Base-by-base conservation (phyloP, 2,797 vertebrate genomes). In the Galaxias olidus region DNA sequence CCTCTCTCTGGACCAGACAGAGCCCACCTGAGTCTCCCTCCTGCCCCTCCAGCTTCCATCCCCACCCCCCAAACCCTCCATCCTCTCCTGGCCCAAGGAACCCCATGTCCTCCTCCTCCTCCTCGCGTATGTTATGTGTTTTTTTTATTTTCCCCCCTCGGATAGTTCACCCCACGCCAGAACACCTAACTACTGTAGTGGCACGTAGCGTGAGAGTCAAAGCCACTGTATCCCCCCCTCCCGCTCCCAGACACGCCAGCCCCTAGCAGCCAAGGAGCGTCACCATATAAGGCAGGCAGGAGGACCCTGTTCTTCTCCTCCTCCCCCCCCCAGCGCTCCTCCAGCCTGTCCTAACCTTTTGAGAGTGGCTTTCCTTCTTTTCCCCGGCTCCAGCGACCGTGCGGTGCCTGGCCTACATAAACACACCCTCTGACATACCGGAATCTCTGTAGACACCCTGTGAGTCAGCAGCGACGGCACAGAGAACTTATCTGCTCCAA, bases 1-100 rank as follows among this genome's bases (percentile, higher is more conserved):
- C 68, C 73, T 79, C 83, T 91, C 85, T 76, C 69, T 75, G 79
- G 86, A 84, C 79, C 72, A 76, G 70, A 80, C 71, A 51, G 70
- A 75, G 76, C 81, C 88, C 90, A 92, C 87, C 90, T 91, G 90
- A 84, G 87, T 86, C 87, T 83, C 79, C 61, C 64, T 46, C 68
- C 79, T 76, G 66, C 77, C 84, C 77, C 74, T 84, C 73, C 87
- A 90, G 86, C 73, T 58, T 46, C 18, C 43, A 54, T 48, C 59
- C 55, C 8, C 12, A 48, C 57, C 49, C 19, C 69, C 64, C 64
- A 60, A 59, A 58, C 68, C 73, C 49, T 67, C 65, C 51, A 15
- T 19, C n/a, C 7, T 15, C 57, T 10, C 44, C 8, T 51, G 63
- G 57, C 47, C 62, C 68, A 59, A 18, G 48, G 5, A 44, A 13